Percentiles rank a stretch among this genome's conserved stretches.
These are phyloP conservation scores for Dasyornis broadbenti DNA, from an alignment of 2,113 vertebrate genomes.

Conservation along the genomic window DNA sequence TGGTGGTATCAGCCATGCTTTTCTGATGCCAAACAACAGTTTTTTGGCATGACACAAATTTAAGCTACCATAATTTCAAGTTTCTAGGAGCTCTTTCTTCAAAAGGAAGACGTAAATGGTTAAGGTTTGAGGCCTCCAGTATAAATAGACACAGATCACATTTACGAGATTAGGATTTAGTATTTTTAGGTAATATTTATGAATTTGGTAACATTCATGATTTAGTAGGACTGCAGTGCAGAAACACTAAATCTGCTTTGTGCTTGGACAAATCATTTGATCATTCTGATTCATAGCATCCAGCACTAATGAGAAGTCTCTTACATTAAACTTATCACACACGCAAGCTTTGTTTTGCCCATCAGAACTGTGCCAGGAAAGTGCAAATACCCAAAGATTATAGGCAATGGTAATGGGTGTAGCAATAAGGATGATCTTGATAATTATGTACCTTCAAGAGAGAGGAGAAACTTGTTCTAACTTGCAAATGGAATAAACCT, in stretches of 20 bases:
- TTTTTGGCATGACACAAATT: neutral
- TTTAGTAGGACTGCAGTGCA: neutral
- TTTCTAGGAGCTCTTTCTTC: neutral
- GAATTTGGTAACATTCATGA: neutral
- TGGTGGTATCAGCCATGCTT: neutral
- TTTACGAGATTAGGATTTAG: neutral
- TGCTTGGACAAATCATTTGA: conserved; percentile 15
- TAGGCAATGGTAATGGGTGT: conserved; percentile 10
- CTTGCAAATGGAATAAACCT: conserved; percentile 55
- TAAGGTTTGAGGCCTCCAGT: neutral
- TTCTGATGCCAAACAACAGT: neutral
- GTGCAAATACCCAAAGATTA: conserved; percentile 23
- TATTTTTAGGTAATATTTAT: neutral
- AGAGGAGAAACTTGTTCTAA: conserved; percentile 50
- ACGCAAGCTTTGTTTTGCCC: conserved; percentile 8
- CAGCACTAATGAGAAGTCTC: neutral
- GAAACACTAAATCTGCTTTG: neutral
- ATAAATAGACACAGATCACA: neutral
- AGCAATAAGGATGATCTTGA: conserved; percentile 40
- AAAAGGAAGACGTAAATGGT: neutral
- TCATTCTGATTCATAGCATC: conserved; percentile 8
- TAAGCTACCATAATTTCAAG: neutral
- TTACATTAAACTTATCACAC: neutral
- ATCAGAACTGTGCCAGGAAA: neutral
- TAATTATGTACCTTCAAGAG: conserved; percentile 33